These are phyloP conservation scores for Neomicropteryx cornuta DNA, from an alignment of 1,140 invertebrate species.

Conservation along the genomic window DNA sequence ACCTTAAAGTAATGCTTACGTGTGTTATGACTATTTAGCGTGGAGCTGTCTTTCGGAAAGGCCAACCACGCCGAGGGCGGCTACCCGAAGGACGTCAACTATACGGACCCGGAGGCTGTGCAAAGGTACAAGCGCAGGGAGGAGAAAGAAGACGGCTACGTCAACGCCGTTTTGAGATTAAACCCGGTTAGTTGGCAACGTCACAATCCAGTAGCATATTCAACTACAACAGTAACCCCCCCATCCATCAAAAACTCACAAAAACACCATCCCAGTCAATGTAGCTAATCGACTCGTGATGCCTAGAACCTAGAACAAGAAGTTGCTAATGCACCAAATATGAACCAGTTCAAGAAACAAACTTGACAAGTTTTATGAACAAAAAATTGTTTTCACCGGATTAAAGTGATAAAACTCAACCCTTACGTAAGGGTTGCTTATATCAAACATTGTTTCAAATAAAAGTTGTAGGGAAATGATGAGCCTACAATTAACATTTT, in stretches of 20 bases:
- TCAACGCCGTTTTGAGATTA: slow-evolving; percentile 68
- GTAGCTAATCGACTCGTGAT: neutral
- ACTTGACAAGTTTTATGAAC: neutral
- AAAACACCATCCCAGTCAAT: neutral
- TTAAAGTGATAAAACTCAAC: no score
- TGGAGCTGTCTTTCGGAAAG: no score
- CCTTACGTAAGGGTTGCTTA: no score
- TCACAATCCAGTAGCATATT: neutral
- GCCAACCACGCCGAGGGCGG: slow-evolving; percentile 90
- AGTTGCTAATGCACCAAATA: neutral
- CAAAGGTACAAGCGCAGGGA: slow-evolving; percentile 82
- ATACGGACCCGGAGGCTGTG: slow-evolving; percentile 78
- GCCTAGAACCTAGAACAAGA: neutral
- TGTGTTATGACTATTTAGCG: no score
- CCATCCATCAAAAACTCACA: no score
- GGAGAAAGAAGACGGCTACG: slow-evolving; percentile 90
- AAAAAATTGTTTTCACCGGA: no score
- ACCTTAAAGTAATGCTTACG: no score
- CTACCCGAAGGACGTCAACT: slow-evolving; percentile 92
- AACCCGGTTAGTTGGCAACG: slow-evolving; percentile 23
- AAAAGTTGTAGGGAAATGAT: no score
- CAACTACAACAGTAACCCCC: slow-evolving; percentile 18
- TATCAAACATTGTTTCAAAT: no score
- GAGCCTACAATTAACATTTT: no score
- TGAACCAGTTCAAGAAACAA: neutral